These are phyloP conservation scores for Dermochelys coriacea DNA, from an alignment of 2,797 vertebrate genomes.

Conservation along the genomic window DNA sequence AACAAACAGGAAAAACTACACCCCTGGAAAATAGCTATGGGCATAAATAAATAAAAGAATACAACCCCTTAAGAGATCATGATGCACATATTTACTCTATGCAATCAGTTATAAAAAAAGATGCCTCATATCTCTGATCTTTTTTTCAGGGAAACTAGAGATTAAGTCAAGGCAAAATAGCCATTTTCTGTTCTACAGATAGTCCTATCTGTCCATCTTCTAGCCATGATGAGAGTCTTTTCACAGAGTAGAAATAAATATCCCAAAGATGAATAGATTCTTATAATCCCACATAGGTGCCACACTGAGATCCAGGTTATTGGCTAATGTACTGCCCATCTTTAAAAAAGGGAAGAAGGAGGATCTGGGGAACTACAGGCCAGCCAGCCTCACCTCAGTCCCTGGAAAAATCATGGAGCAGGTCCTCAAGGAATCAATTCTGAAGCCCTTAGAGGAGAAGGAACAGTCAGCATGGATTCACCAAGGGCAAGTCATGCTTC, in stretches of 20 bases:
- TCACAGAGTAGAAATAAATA: background rate
- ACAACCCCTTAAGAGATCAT: rapidly evolving
- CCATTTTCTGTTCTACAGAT: background rate
- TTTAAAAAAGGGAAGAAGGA: too few species aligned
- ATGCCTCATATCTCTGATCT: background rate
- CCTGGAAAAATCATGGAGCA: too few species aligned
- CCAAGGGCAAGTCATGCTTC: too few species aligned
- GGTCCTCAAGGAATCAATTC: too few species aligned
- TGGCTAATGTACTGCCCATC: too few species aligned
- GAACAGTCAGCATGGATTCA: too few species aligned
- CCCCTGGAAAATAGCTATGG: background rate
- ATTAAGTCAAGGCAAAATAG: background rate
- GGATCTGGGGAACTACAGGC: too few species aligned
- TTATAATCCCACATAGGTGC: background rate
- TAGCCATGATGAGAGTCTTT: background rate
- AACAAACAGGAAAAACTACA: background rate
- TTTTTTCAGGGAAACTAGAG: background rate
- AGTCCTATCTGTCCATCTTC: background rate
- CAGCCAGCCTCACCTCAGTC: too few species aligned
- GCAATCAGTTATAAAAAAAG: background rate
- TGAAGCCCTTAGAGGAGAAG: too few species aligned
- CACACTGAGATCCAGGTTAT: background rate
- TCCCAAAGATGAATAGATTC: background rate
- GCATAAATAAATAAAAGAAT: background rate
- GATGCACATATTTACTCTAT: background rate